These are phyloP conservation scores for Brachionus calyciflorus DNA, from an alignment of 1,140 invertebrate species.

Conservation along the genomic window DNA sequence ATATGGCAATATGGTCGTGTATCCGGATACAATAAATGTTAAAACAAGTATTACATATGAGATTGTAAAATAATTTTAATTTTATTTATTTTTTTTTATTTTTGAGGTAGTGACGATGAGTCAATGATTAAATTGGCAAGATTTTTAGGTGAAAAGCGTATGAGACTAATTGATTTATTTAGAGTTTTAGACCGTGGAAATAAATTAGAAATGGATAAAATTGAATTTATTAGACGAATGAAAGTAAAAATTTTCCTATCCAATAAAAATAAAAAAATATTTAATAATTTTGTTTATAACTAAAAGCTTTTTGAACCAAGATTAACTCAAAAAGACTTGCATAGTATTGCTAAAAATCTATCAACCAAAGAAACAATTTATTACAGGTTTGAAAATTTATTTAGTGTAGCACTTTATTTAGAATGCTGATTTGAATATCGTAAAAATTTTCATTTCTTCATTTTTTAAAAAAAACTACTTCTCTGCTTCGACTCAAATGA, in stretches of 20 bases:
- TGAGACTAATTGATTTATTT: conserved; percentile 27
- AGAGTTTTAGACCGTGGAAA: conserved; percentile 13
- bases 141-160: conserved; percentile 35
- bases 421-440: no score
- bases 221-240: conserved; percentile 31
- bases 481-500: no score
- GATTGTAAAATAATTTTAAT: not conserved
- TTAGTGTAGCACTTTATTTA: no score
- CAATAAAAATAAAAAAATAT: not conserved
- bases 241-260: not conserved
- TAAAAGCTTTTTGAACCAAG: conserved; percentile 34
- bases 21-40: conserved; percentile 5
- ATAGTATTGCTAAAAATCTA: conserved; percentile 34
- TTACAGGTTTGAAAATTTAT: no score
- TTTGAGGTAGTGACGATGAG: conserved; percentile 23
- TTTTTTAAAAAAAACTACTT: no score
- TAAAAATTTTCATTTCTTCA: no score
- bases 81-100: not conserved
- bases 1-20: not conserved
- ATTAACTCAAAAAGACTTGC: conserved; percentile 27
- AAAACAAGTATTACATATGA: not conserved
- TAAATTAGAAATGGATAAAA: conserved; percentile 37
- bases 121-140: conserved; percentile 40
- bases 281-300: not conserved
- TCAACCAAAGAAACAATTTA: conserved; percentile 31